A percentile compares a stretch with the other conserved stretches of the same genome.
phyloP scores from a whole-genome alignment of 2,113 vertebrate species.

The Tor tambroides region DNA sequence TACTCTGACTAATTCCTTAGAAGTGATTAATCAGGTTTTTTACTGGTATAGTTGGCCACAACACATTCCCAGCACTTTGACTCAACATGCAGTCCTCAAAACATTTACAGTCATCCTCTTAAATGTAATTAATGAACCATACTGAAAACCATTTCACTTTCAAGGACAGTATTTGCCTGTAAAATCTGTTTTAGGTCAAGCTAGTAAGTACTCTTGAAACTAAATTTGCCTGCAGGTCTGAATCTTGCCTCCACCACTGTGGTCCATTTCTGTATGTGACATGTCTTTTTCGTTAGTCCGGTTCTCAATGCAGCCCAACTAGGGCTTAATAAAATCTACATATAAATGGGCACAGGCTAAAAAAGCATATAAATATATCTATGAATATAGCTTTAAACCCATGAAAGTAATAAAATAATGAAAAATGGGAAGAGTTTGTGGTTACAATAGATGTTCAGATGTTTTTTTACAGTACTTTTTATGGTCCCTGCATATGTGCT shows the following conservation, averaged over 20 bases:
- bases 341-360: not conserved
- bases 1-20: conserved; percentile 11
- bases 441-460: not conserved
- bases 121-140: not conserved
- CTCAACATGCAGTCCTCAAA: conserved; percentile 1
- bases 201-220: not conserved
- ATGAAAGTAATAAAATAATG: conserved; percentile 9
- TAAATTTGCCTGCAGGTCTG: conserved; percentile 8
- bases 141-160: not conserved
- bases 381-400: not conserved
- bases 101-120: not conserved
- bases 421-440: not conserved
- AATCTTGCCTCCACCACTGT: not conserved
- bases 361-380: not conserved
- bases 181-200: not conserved
- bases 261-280: conserved; percentile 9
- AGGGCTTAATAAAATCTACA: not conserved
- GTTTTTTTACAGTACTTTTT: conserved; percentile 12
- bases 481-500: conserved; percentile 7
- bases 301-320: not conserved
- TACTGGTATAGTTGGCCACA: conserved; percentile 20
- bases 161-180: not conserved
- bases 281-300: conserved; percentile 36
- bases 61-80: conserved; percentile 20
- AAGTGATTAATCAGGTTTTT: conserved; percentile 17